A percentile compares a stretch with the other conserved stretches of the same genome.
phyloP scores from a whole-genome alignment of 1,140 invertebrate species.

The Papilio helenus region DNA sequence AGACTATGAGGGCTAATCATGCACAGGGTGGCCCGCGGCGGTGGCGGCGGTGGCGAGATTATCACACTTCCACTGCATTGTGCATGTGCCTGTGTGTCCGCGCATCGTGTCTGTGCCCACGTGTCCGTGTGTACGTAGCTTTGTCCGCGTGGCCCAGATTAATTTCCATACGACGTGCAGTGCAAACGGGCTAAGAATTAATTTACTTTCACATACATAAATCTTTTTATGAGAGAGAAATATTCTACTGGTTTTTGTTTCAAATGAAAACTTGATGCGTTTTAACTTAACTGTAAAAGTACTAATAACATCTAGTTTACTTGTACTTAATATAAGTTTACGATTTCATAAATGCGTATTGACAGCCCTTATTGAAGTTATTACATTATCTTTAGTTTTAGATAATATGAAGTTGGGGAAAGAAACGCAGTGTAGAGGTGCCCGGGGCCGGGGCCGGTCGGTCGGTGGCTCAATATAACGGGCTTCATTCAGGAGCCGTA shows the following conservation, averaged over 20 bases:
- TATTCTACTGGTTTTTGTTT: neutral
- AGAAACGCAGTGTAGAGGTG: conserved; percentile 7
- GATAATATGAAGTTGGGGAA: neutral
- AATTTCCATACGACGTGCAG: conserved; percentile 24
- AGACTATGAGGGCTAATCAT: conserved; percentile 35
- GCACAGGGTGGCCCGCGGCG: conserved; percentile 52
- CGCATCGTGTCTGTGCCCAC: neutral
- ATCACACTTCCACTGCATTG: conserved; percentile 47
- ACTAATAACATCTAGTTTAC: neutral
- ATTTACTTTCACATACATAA: conserved; percentile 12
- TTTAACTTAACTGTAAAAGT: neutral
- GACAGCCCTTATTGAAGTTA: neutral
- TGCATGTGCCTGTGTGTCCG: conserved; percentile 15
- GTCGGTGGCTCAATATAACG: conserved; percentile 28
- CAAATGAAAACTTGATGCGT: neutral
- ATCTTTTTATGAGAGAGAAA: conserved; percentile 1
- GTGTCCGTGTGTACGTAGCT: neutral
- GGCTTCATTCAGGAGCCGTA: conserved; percentile 43
- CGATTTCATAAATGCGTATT: neutral
- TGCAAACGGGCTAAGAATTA: conserved; percentile 24
- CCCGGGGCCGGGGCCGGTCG: neutral
- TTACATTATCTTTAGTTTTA: conserved; percentile 9
- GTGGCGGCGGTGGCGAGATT: conserved; percentile 51
- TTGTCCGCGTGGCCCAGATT: conserved; percentile 26
- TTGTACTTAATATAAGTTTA: neutral